These are phyloP conservation scores for Oligia strigilis DNA, from an alignment of 2,888 invertebrate species.

Conservation along the genomic window DNA sequence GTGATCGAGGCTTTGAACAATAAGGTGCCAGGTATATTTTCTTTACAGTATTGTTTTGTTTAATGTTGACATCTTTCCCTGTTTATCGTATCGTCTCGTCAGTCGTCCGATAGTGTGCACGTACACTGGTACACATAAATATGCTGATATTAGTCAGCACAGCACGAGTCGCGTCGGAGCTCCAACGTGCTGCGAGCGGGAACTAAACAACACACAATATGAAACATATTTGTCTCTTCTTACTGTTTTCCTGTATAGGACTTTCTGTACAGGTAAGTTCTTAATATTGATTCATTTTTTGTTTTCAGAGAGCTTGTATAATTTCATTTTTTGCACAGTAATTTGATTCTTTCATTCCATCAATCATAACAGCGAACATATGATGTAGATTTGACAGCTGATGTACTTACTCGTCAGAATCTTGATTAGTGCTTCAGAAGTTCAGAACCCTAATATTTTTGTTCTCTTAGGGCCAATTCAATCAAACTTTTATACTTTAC, in stretches of 20 bases:
- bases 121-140: conserved; percentile 49
- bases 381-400: neutral
- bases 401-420: neutral
- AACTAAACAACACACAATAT: conserved; percentile 36
- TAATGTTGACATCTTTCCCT: neutral
- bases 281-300: neutral
- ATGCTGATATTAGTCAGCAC: conserved; percentile 33
- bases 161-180: conserved; percentile 34
- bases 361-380: neutral
- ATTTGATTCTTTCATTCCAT: conserved; percentile 1
- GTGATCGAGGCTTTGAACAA: neutral
- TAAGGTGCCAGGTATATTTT: neutral
- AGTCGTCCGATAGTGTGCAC: conserved; percentile 36
- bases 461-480: neutral
- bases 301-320: neutral
- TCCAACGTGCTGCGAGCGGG: conserved; percentile 6
- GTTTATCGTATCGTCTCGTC: conserved; percentile 43
- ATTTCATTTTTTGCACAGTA: neutral
- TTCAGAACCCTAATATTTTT: neutral
- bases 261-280: conserved; percentile 72
- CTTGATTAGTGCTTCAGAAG: neutral
- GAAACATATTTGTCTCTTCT: conserved; percentile 47
- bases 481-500: too few species aligned
- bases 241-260: conserved; percentile 65
- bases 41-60: neutral